Percentiles rank a stretch among this genome's conserved stretches.
Evolutionary conservation across 2,797 vertebrate genomes (phyloP).

Genomic region (Sphaeramia orbicularis): DNA sequence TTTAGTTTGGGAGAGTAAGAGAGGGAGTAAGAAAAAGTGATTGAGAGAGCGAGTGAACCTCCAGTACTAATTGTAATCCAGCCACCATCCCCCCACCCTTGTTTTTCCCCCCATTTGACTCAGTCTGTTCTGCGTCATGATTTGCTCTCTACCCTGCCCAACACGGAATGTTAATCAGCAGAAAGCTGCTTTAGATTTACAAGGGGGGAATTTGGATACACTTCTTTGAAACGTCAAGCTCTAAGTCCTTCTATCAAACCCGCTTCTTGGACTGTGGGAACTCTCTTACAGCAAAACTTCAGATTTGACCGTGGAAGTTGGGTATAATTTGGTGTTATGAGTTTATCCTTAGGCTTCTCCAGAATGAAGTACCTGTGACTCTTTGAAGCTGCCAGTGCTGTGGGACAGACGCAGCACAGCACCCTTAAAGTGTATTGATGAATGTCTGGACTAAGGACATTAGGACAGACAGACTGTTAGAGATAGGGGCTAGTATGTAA

Average conservation of each 20-base stretch:
- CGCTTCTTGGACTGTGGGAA: conserved; percentile 58
- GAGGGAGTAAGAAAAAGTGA: conserved; percentile 7
- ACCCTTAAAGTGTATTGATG: conserved; percentile 18
- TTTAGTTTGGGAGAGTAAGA: conserved; percentile 27
- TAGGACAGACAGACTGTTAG: background rate
- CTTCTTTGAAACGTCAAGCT: conserved; percentile 71
- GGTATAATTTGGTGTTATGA: conserved; percentile 7
- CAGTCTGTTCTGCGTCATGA: conserved; percentile 54
- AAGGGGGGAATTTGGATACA: conserved; percentile 68
- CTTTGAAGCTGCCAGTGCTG: background rate
- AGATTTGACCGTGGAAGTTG: conserved; percentile 3
- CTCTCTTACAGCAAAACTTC: conserved; percentile 18
- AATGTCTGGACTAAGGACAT: conserved; percentile 20
- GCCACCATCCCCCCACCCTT: conserved; percentile 13
- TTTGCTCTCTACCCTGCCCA: conserved; percentile 48
- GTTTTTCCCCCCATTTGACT: conserved; percentile 52
- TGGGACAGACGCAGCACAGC: conserved; percentile 9
- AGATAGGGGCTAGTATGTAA: conserved; percentile 8
- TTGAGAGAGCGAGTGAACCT: conserved; percentile 43
- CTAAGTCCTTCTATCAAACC: conserved; percentile 57
- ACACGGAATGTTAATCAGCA: conserved; percentile 78
- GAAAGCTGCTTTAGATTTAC: conserved; percentile 81
- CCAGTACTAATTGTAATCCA: conserved; percentile 48
- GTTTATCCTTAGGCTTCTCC: background rate
- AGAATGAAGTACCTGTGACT: conserved; percentile 12